phyloP scores from a whole-genome alignment of 2,888 invertebrate genomes.

The Syritta pipiens region DNA sequence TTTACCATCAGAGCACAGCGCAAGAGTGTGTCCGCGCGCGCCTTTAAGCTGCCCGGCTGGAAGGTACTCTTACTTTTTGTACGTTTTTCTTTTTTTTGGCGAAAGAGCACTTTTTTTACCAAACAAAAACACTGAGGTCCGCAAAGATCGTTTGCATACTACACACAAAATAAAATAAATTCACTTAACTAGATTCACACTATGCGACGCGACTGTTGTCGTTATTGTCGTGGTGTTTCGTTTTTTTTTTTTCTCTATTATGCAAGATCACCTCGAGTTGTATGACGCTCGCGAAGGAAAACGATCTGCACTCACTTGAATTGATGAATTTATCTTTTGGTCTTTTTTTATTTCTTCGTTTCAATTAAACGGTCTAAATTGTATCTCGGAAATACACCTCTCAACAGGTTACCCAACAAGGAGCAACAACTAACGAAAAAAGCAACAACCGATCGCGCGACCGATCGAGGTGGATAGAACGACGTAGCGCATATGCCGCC shows the following conservation, averaged over 20 bases:
- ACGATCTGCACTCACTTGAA: constrained; percentile 27
- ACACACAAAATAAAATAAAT: constrained; percentile 36
- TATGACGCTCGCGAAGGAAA: constrained; percentile 22
- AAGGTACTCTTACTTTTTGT: constrained; percentile 39
- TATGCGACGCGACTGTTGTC: constrained; percentile 29
- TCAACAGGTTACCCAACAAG: constrained; percentile 34
- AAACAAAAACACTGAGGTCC: constrained; percentile 58
- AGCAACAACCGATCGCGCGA: constrained; percentile 38
- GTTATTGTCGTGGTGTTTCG: constrained; percentile 47
- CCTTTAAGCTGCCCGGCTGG: constrained; percentile 52
- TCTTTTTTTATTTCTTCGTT: not conserved
- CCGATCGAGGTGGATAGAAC: constrained; percentile 69
- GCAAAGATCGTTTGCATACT: constrained; percentile 61
- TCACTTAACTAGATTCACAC: constrained; percentile 60
- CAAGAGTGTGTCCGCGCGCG: constrained; percentile 52
- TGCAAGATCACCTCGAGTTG: constrained; percentile 48
- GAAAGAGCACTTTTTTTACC: too few relatives aligned
- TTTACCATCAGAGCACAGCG: constrained; percentile 33
- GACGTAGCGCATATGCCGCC: constrained; percentile 72
- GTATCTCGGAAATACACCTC: constrained; percentile 24
- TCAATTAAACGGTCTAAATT: constrained; percentile 41
- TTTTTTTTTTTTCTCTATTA: constrained; percentile 53
- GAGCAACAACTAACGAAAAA: not conserved
- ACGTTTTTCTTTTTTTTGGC: constrained; percentile 33
- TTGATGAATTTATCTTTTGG: constrained; percentile 32